These are phyloP conservation scores for Cydia amplana DNA, from an alignment of 1,140 invertebrate species.

Conservation along the genomic window DNA sequence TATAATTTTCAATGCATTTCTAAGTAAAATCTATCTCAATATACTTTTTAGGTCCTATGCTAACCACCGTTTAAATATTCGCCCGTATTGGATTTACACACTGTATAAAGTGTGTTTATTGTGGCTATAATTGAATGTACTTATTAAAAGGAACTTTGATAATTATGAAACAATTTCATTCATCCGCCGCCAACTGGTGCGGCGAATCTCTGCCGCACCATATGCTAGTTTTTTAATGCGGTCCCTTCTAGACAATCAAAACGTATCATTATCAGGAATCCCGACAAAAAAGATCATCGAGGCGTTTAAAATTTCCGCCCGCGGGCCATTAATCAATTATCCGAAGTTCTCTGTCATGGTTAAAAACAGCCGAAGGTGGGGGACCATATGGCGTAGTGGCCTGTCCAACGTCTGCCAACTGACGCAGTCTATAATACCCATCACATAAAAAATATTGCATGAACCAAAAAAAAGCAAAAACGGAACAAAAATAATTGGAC, in stretches of 20 bases:
- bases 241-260: conserved; percentile 64
- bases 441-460: conserved; percentile 48
- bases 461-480: conserved; percentile 62
- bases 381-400: conserved; percentile 65
- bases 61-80: too few relatives aligned
- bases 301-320: conserved; percentile 71
- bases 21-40: too few relatives aligned
- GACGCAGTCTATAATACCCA: conserved; percentile 67
- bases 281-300: conserved; percentile 65
- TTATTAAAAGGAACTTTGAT: not conserved
- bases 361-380: conserved; percentile 56
- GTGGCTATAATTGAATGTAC: not conserved
- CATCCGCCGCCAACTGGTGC: conserved; percentile 58
- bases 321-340: conserved; percentile 74
- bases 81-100: too few relatives aligned
- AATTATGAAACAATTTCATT: conserved; percentile 32
- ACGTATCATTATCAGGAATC: conserved; percentile 74
- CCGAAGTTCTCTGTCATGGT: conserved; percentile 63
- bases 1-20: too few relatives aligned
- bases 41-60: too few relatives aligned
- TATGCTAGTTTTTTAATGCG: conserved; percentile 59
- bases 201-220: conserved; percentile 63
- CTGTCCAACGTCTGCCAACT: conserved; percentile 64
- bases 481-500: conserved; percentile 68
- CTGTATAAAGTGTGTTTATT: too few relatives aligned